Base-by-base conservation (phyloP, 1,140 invertebrate genomes). In the Philaenus spumarius region DNA sequence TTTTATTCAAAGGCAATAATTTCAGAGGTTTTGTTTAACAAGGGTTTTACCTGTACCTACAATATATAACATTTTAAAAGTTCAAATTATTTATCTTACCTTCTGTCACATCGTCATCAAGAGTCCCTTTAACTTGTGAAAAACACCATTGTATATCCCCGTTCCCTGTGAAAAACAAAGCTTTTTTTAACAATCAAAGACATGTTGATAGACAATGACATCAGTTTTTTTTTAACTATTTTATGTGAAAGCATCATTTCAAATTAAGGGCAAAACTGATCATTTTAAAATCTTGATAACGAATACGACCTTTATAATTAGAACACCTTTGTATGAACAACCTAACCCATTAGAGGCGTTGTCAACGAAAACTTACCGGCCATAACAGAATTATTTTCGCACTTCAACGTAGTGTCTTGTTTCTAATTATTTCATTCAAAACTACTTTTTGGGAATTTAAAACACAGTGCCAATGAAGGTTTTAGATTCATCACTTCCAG, bases 121-220 rank as follows among this genome's bases (percentile, higher is more conserved):
- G 82, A 46, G 95, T 96, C 70, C 97, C 97, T 81, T 99, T 99
- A 67, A 99, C 95, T 81, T 99, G 97, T 69, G 95, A 98, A 79
- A 99, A 99, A 83, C 93, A 95, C 96, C 96, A 99, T 75, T 97
- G 95, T 69, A 96, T 92, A 76, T 95, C 93, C 77, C 92, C 92
- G 86, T 93, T 93, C 80, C 89, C 90, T 93, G 74, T 3, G 82
- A 82, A 37, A 39, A 53, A 51, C 15, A 2, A 14, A 47, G 15
- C 4, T 9, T 22, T 23, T 47, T 9, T 42, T 15, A 42, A n/a
- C n/a, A 15, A 42, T n/a, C n/a, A n/a, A n/a, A n/a, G n/a, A n/a
- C n/a, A n/a, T n/a, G n/a, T n/a, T n/a, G n/a, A n/a, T n/a, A n/a
- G n/a, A n/a, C n/a, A n/a, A n/a, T n/a, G n/a, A n/a, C n/a, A n/a